Evolutionary conservation across 2,797 vertebrate genomes (phyloP).

Genomic region (Aphelocoma californica): DNA sequence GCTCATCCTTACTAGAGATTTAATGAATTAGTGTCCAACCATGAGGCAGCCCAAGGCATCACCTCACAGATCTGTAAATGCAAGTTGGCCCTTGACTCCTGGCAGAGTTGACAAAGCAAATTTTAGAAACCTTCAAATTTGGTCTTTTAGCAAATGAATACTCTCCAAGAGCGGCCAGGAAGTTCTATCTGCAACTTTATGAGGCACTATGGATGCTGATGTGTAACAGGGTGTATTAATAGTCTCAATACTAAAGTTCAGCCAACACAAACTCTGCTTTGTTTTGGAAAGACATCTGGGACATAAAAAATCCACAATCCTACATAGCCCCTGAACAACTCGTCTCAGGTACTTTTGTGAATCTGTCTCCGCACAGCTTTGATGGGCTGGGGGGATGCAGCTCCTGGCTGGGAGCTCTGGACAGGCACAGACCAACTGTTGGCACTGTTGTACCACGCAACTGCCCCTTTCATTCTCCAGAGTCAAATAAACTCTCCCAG

Average conservation of each 20-base stretch:
- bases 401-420: not conserved
- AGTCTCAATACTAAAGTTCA: not conserved
- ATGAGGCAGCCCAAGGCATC: not conserved
- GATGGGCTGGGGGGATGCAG: not conserved
- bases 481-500: not conserved
- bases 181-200: not conserved
- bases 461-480: not conserved
- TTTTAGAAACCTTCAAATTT: not conserved
- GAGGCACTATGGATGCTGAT: not conserved
- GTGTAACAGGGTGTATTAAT: not conserved
- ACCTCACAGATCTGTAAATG: not conserved
- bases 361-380: not conserved
- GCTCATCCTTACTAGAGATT: not conserved
- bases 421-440: not conserved
- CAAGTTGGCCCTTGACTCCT: not conserved
- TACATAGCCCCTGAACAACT: not conserved
- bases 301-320: not conserved
- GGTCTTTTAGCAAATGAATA: not conserved
- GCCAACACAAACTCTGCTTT: not conserved
- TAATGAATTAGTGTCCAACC: not conserved
- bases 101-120: not conserved
- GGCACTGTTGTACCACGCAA: not conserved
- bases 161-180: not conserved
- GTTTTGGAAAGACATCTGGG: not conserved
- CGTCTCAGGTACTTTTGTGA: not conserved